Evolutionary conservation across 1,140 invertebrate genomes (phyloP).

Genomic region (Cephus cinctus): DNA sequence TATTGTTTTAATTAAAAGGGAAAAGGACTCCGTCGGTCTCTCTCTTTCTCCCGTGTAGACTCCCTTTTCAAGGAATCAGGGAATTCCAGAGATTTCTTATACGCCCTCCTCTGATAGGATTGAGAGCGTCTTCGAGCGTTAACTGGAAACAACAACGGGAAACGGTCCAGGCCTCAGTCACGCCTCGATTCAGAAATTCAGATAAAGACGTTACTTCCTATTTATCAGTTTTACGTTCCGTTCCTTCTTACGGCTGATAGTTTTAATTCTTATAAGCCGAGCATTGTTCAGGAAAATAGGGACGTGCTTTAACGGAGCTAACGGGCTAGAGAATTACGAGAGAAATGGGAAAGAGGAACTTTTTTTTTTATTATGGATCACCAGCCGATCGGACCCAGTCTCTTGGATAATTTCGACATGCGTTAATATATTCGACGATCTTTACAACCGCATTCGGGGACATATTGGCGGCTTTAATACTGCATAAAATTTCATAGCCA

Average conservation of each 20-base stretch:
- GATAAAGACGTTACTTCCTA: conserved; percentile 46
- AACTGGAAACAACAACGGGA: conserved; percentile 52
- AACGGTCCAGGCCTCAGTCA: conserved; percentile 45
- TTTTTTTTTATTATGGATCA: too few relatives aligned
- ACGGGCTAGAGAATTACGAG: too few relatives aligned
- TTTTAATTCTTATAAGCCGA: too few relatives aligned
- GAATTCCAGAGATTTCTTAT: not conserved
- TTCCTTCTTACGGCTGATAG: too few relatives aligned
- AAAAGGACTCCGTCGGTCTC: conserved; percentile 14
- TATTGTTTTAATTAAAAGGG: conserved; percentile 54
- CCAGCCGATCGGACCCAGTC: too few relatives aligned
- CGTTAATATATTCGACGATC: conserved; percentile 41
- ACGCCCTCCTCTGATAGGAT: conserved; percentile 47
- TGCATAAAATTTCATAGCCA: conserved; percentile 35
- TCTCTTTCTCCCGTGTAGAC: conserved; percentile 8
- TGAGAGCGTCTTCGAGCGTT: conserved; percentile 48
- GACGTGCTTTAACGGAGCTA: too few relatives aligned
- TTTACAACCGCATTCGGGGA: conserved; percentile 29
- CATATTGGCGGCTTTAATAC: conserved; percentile 40
- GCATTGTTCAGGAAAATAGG: too few relatives aligned
- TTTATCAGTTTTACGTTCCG: conserved; percentile 48
- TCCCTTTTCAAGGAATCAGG: too few relatives aligned
- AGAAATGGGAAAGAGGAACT: too few relatives aligned
- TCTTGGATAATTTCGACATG: too few relatives aligned
- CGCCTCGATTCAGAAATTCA: conserved; percentile 50